Conservation (phyloP, 2,113 vertebrate species). For the Microcebus tavaratra region DNA sequence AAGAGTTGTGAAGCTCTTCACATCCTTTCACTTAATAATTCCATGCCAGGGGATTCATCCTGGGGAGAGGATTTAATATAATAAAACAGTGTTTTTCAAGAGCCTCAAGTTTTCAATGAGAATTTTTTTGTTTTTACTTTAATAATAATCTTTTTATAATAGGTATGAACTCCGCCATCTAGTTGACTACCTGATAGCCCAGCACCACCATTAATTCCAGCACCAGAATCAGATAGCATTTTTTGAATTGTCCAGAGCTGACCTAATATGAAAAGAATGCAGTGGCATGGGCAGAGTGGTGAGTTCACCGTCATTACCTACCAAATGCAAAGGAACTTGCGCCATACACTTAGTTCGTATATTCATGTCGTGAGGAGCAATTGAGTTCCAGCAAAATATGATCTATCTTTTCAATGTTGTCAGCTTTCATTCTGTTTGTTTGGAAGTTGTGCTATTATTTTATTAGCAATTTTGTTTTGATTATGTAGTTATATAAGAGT, state of each 20-base stretch:
- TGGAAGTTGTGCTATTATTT: not conserved
- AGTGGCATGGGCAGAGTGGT: fast-evolving
- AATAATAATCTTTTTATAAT: not conserved
- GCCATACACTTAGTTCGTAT: fast-evolving
- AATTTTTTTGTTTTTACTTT: not conserved
- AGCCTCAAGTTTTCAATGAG: not conserved
- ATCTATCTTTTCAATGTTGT: not conserved
- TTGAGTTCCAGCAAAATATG: not conserved
- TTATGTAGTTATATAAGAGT: not conserved
- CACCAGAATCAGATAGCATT: not conserved
- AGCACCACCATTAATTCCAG: no score
- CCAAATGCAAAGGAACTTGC: not conserved
- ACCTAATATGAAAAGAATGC: not conserved
- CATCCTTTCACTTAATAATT: not conserved
- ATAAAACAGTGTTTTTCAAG: not conserved
- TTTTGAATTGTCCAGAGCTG: not conserved
- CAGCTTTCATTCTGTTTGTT: not conserved
- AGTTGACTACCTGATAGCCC: not conserved
- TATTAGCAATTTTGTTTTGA: not conserved
- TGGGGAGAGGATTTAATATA: not conserved
- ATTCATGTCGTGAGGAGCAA: not conserved
- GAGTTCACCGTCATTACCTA: fast-evolving
- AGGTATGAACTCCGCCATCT: not conserved
- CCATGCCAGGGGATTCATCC: not conserved
- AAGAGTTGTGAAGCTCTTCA: not conserved